Base-by-base conservation (phyloP, 2,113 vertebrate species). In the Anser brachyrhynchus region DNA sequence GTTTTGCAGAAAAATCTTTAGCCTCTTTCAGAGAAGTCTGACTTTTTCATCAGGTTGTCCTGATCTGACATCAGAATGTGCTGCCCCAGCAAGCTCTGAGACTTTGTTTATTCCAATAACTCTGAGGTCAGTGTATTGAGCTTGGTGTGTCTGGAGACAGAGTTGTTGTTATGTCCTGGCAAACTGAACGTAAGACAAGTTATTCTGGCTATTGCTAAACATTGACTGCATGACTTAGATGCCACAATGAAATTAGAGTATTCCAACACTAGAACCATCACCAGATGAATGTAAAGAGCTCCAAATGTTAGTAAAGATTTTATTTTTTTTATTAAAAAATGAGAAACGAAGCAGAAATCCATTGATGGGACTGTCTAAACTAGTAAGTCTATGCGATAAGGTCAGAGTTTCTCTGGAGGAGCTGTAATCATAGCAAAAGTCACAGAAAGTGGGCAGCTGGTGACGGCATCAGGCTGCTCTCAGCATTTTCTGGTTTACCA, bases 301-400 rank as follows among this genome's bases (percentile, higher is more conserved):
- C 10, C 52, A 58, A 46, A 62, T 5, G 2, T 78, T 74, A 72
- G 39, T 57, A 51, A 84, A 90, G 19, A 49, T 49, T 39, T 39
- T 39, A 39, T 39, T 39, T 39, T 39, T 39, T 44, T 44, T 44
- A 31, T 14, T 61, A 57, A 84, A 84, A 89, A 94, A 20, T 5
- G 8, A 85, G 15, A 39, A 64, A 54, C 11, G 29, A 80, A 85
- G 16, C 41, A 78, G 69, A 96, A 96, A 78, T 14, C 12, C 11
- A 25, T 39, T 82, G 67, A 73, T 84, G 29, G 28, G 94, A 95
- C 88, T 43, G 18, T 9, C 46, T 72, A 67, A 79, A 95, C 15
- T 59, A 93, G 20, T 49, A 55, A 76, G 92, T 70, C 13, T 67
- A 15, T 29, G 17, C 19, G 28, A 43, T 20, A 61, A 83, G 80